A percentile compares a stretch with the other conserved stretches of the same genome.
phyloP scores from a whole-genome alignment of 2,888 invertebrate genomes.

The Cyclophora punctaria region DNA sequence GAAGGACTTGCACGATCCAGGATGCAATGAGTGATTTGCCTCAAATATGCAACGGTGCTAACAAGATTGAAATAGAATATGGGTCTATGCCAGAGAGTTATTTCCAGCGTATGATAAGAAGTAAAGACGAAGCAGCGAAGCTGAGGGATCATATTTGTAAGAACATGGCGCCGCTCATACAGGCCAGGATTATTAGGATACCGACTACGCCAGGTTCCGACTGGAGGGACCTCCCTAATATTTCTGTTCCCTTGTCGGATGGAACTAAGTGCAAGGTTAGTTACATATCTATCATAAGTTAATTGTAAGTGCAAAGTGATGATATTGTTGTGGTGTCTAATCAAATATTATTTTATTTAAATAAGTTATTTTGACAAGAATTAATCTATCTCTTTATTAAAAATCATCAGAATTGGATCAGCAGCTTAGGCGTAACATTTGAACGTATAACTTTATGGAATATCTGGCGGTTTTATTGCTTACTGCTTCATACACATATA shows the following conservation, averaged over 20 bases:
- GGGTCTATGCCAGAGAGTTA: slow-evolving; percentile 81
- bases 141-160: slow-evolving; percentile 88
- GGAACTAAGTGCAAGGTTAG: slow-evolving; percentile 77
- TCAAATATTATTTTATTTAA: too few relatives aligned
- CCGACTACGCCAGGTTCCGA: slow-evolving; percentile 85
- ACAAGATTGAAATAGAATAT: slow-evolving; percentile 80
- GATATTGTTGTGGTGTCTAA: too few relatives aligned
- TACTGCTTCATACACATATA: neutral
- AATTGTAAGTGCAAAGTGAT: too few relatives aligned
- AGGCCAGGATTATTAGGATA: slow-evolving; percentile 84
- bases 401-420: too few relatives aligned
- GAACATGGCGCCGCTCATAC: slow-evolving; percentile 86
- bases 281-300: neutral
- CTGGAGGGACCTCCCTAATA: slow-evolving; percentile 91
- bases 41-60: slow-evolving; percentile 82
- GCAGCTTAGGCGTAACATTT: too few relatives aligned
- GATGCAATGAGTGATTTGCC: slow-evolving; percentile 91
- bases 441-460: too few relatives aligned
- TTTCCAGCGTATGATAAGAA: slow-evolving; percentile 83
- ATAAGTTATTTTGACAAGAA: too few relatives aligned
- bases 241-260: slow-evolving; percentile 80
- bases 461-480: too few relatives aligned
- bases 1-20: slow-evolving; percentile 83
- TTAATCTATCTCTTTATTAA: too few relatives aligned
- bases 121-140: slow-evolving; percentile 69